Evolutionary conservation across 2,888 invertebrate species (phyloP), one percentile per base, ranked within the genome.

Genomic region (Tipula lateralis): DNA sequence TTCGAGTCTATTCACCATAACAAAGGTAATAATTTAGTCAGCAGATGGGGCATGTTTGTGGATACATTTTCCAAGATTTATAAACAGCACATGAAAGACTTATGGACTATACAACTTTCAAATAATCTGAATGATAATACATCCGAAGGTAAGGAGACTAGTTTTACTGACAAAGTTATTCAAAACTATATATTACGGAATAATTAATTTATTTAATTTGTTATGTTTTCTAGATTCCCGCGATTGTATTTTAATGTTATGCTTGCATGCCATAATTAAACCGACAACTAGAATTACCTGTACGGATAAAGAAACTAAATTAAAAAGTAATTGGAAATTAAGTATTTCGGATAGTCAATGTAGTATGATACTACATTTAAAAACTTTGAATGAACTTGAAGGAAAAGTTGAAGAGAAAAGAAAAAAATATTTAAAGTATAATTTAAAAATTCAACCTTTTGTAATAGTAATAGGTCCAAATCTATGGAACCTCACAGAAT

Each of bases 371-470:
- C 2, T 50, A 16, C 50, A 50, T 7, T 50, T 50, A 50, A 16
- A n/a, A n/a, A 50, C 50, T 13, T 16, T 50, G 16, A 50, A 50
- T 50, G 50, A 50, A n/a, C 16, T 50, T 9, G n/a, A 66, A 30
- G n/a, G 34, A 13, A 30, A 84, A 32, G 19, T 84, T 16, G 85
- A 84, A 12, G 66, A 80, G 36, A 19, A n/a, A 80, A 16, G 34
- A 85, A 81, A 50, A 16, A 50, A 50, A 16, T 50, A 50, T 50
- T 16, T 50, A n/a, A 16, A 50, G 2, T 50, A 50, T 16, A 39
- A 24, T 30, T 36, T 19, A 39, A 36, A n/a, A 19, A 82, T 85
- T 24, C 85, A 85, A 84, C 85, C 85, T 1, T 84, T 84, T 29
- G 50, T 85, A 24, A 44, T 85, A n/a, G 84, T 84, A 16, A 34